phyloP scores from a whole-genome alignment of 1,140 invertebrate species.

The Apis cerana region DNA sequence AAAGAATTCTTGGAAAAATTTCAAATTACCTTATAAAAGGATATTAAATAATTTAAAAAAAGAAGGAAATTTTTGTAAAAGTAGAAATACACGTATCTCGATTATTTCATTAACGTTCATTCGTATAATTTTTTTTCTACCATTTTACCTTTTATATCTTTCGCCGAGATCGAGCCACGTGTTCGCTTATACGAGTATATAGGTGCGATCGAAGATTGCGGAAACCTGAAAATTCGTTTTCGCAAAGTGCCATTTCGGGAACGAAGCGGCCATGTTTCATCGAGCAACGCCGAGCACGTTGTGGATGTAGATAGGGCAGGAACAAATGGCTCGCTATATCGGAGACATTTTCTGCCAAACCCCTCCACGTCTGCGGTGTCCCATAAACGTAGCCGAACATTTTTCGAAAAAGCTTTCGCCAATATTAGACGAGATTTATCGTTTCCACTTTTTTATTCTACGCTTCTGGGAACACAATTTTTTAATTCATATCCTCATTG shows the following conservation, averaged over 20 bases:
- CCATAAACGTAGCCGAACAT: slow-evolving; percentile 28
- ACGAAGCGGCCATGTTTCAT: slow-evolving; percentile 67
- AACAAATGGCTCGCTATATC: slow-evolving; percentile 68
- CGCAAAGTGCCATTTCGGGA: slow-evolving; percentile 67
- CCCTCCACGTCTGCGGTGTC: slow-evolving; percentile 21
- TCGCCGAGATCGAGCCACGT: slow-evolving; percentile 33
- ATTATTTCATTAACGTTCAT: not conserved
- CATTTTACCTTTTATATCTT: not conserved
- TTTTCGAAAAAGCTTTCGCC: slow-evolving; percentile 12
- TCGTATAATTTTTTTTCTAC: too few relatives aligned
- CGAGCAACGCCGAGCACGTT: slow-evolving; percentile 52
- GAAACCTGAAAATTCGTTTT: slow-evolving; percentile 66
- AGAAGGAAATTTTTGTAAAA: too few relatives aligned
- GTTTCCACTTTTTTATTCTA: not conserved
- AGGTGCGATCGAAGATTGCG: slow-evolving; percentile 61
- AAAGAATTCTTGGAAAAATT: too few relatives aligned
- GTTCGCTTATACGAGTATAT: slow-evolving; percentile 30
- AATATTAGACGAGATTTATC: not conserved
- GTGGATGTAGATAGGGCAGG: slow-evolving; percentile 68
- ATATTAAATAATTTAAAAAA: too few relatives aligned
- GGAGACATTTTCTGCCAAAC: slow-evolving; percentile 49
- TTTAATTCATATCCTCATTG: too few relatives aligned
- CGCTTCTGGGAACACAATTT: not conserved
- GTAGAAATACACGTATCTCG: too few relatives aligned
- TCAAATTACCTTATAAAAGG: too few relatives aligned